Percentiles rank a stretch among this genome's conserved stretches.
These are phyloP conservation scores for Echinarachnius parma DNA, from an alignment of 53 echinoderm and acorn worm genomes.

Conservation along the genomic window DNA sequence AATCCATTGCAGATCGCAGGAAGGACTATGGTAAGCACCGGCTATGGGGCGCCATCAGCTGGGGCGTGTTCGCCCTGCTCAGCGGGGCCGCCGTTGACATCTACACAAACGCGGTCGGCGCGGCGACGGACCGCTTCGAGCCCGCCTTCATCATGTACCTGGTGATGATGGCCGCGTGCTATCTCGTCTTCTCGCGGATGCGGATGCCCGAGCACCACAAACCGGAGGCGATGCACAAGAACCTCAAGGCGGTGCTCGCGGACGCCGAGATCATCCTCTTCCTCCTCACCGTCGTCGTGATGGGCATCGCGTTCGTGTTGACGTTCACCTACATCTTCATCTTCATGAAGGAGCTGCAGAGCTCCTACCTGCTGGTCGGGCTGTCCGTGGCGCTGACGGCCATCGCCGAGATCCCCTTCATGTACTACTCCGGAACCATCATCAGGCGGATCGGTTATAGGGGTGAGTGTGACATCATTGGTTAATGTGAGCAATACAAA, in stretches of 20 bases:
- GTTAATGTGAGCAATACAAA: no score
- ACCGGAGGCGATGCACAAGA: slow-evolving; percentile 49
- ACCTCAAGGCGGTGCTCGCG: slow-evolving; percentile 26
- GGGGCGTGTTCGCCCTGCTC: slow-evolving; percentile 71
- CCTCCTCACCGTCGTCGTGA: slow-evolving; percentile 22
- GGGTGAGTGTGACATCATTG: no score
- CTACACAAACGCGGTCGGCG: slow-evolving; percentile 13
- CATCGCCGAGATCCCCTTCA: slow-evolving; percentile 73
- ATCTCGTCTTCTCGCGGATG: slow-evolving; percentile 26
- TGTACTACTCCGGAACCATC: slow-evolving; percentile 76
- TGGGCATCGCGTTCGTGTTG: slow-evolving; percentile 79
- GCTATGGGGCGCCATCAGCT: slow-evolving; percentile 89
- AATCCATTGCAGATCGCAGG: slow-evolving; percentile 42
- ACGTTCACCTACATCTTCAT: slow-evolving; percentile 68
- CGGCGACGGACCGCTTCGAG: slow-evolving; percentile 39
- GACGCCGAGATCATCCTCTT: slow-evolving; percentile 40
- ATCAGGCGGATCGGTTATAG: slow-evolving; percentile 66
- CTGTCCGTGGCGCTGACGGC: slow-evolving; percentile 64
- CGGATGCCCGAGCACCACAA: slow-evolving; percentile 63
- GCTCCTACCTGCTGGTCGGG: slow-evolving; percentile 72
- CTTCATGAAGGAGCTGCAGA: slow-evolving; percentile 68
- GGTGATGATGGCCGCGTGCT: slow-evolving; percentile 30
- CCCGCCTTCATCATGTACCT: slow-evolving; percentile 68
- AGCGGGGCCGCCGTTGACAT: slow-evolving; percentile 67
- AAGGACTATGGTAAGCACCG: slow-evolving; percentile 85